phyloP scores from a whole-genome alignment of 2,113 vertebrate species.

The Carollia perspicillata region DNA sequence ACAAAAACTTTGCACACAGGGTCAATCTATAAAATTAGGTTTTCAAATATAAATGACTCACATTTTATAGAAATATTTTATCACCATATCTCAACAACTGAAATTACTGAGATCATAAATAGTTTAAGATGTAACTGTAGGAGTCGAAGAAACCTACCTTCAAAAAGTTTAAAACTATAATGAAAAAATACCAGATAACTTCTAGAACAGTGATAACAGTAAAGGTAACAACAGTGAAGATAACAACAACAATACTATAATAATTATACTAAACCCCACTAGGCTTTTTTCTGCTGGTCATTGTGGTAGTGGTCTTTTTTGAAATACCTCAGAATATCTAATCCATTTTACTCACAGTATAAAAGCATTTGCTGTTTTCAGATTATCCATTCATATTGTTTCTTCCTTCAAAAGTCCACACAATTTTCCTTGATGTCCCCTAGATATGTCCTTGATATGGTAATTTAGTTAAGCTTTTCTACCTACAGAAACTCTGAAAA shows the following conservation, averaged over 20 bases:
- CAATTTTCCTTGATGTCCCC: not conserved
- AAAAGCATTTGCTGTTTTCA: not conserved
- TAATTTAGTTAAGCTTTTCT: not conserved
- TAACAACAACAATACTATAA: not conserved
- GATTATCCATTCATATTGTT: not conserved
- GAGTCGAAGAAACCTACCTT: not conserved
- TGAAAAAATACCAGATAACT: not conserved
- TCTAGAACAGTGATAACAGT: not conserved
- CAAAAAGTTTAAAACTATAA: not conserved
- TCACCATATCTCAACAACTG: not conserved
- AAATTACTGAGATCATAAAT: constrained; percentile 3
- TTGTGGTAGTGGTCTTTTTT: not conserved
- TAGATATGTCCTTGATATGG: not conserved
- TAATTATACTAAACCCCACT: not conserved
- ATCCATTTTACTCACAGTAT: not conserved
- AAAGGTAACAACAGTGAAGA: not conserved
- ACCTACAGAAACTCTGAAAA: not conserved
- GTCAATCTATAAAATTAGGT: not conserved
- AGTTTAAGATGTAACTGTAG: not conserved
- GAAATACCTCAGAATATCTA: not conserved
- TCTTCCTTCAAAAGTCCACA: not conserved
- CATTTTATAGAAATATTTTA: not conserved
- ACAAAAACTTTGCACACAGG: not conserved
- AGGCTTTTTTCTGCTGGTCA: not conserved
- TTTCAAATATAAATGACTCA: constrained; percentile 2